Evolutionary conservation across 1,140 invertebrate species (phyloP), one percentile per base, ranked within the genome.

Genomic region (Drosophila albomicans): DNA sequence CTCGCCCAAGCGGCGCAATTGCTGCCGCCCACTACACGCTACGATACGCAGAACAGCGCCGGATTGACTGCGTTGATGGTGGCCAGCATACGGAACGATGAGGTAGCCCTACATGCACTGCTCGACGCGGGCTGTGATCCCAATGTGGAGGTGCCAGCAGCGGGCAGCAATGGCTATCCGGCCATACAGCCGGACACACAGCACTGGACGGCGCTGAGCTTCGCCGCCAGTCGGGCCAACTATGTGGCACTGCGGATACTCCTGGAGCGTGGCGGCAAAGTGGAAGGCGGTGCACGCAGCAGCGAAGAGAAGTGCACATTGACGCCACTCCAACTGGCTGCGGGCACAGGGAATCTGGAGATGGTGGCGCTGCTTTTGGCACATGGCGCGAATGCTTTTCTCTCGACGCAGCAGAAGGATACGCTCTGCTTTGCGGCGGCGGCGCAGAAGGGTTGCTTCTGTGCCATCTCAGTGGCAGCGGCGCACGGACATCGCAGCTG

Each of bases 381-480:
- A 1, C 96, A 97, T 78, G 97, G 97, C 0, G 97, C 97, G 2
- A 96, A 98, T 82, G 96, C 97, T 0, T 98, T 98, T 92, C 93
- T 97, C 0, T 97, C 96, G 0, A 98, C 97, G 0, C 94, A 97
- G 64, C 94, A 96, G 51, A 96, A 96, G 79, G 97, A 98, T 79
- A 95, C 96, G 0, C 93, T 97, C 32, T 97, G 96, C 76, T 98
- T 98, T 84, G 97, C 96, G 0, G 96, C 96, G 0, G 95, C 96
- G 0, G 96, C 96, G 1, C 97, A 97, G 86, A 94, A 96, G 57
- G 96, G 97, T 13, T 97, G 96, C 85, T 97, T 96, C 81, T 96
- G 96, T 89, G 96, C 97, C 41, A 96, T 98, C 82, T 96, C 97
- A 1, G 96, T 98, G 2, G 97, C 97, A 30, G 97, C 97, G 41